Percentiles rank a stretch among this genome's conserved stretches.
These are phyloP conservation scores for Lagodon rhomboides DNA, from an alignment of 2,797 vertebrate genomes.

Conservation along the genomic window DNA sequence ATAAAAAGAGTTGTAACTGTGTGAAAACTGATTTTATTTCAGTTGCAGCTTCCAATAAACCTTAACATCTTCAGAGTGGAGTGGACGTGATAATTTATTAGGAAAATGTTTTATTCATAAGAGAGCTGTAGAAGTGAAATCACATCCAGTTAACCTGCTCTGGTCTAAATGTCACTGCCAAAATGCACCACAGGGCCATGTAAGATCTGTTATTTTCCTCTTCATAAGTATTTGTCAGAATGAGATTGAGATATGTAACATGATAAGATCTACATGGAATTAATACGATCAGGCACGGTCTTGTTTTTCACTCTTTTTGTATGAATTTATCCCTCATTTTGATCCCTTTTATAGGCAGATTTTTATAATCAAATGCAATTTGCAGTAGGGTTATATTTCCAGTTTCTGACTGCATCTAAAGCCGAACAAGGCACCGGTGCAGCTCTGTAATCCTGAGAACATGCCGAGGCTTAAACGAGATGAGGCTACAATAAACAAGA, in stretches of 20 bases:
- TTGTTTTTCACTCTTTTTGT: background rate
- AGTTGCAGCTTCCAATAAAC: background rate
- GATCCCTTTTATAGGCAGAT: background rate
- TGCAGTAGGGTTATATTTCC: background rate
- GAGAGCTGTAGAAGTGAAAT: constrained; percentile 8
- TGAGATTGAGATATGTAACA: background rate
- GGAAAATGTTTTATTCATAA: constrained; percentile 16
- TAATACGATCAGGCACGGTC: background rate
- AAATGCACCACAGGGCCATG: background rate
- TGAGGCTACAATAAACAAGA: constrained; percentile 66
- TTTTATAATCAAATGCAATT: constrained; percentile 32
- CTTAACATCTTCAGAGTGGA: constrained; percentile 1
- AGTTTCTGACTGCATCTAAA: constrained; percentile 36
- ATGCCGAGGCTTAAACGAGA: constrained; percentile 65
- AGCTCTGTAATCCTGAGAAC: constrained; percentile 63
- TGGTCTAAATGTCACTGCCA: background rate
- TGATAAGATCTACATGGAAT: background rate
- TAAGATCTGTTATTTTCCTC: background rate
- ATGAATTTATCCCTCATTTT: background rate
- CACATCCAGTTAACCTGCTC: constrained; percentile 15
- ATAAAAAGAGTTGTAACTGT: background rate
- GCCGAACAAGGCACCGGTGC: constrained; percentile 38
- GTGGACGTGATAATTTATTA: background rate
- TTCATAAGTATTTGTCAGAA: constrained; percentile 17
- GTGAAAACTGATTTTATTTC: background rate